phyloP scores from a whole-genome alignment of 2,113 vertebrate species.

The Muscicapa adusta region DNA sequence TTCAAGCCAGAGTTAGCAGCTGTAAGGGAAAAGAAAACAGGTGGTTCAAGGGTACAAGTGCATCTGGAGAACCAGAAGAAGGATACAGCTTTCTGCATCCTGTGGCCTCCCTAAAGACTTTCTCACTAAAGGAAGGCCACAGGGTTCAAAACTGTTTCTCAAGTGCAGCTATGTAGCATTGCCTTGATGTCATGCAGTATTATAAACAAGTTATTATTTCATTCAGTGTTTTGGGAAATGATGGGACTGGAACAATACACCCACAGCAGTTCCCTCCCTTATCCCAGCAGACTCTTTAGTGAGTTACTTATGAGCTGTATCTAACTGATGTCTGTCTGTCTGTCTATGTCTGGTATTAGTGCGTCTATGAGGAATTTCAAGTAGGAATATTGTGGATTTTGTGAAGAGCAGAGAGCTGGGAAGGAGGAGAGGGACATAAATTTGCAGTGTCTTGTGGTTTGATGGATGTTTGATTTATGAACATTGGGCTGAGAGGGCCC shows the following conservation, averaged over 20 bases:
- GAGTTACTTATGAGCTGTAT: not conserved
- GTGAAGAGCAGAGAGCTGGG: not conserved
- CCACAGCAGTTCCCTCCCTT: constrained; percentile 23
- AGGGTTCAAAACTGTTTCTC: constrained; percentile 25
- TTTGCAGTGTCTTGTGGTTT: not conserved
- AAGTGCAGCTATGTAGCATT: not conserved
- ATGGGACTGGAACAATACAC: constrained; percentile 31
- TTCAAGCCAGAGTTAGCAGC: not conserved
- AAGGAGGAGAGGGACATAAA: not conserved
- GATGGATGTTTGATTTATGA: not conserved
- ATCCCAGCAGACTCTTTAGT: not conserved
- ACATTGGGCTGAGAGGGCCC: not conserved
- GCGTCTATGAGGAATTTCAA: not conserved
- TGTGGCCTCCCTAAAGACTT: not conserved
- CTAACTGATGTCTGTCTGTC: not conserved
- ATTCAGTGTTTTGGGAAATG: constrained; percentile 45
- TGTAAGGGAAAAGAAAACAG: not conserved
- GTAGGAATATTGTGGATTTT: not conserved
- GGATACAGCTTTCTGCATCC: not conserved
- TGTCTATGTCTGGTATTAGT: not conserved
- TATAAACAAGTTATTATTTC: constrained; percentile 40
- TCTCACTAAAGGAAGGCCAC: not conserved
- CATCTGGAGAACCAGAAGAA: not conserved
- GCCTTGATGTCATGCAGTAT: not conserved
- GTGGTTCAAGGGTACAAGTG: not conserved